Evolutionary conservation across 2,888 invertebrate species (phyloP), one percentile per base, ranked within the genome.

Genomic region (Trachelus iudaicus): DNA sequence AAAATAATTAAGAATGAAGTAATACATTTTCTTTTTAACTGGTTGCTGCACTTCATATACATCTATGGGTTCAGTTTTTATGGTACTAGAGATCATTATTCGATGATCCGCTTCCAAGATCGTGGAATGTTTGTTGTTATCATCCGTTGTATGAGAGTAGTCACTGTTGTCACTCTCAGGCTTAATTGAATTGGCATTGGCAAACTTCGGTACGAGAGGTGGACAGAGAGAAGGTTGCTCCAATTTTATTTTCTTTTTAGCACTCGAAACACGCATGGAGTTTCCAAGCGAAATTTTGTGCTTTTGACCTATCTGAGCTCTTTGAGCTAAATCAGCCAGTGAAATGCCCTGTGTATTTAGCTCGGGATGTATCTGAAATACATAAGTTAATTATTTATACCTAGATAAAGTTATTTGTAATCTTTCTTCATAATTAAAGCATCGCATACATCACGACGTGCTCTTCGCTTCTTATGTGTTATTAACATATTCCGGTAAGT

Each of bases 271-370:
- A 33, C 93, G 89, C 11, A 92, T 87, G 1, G 92, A 91, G 78
- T 93, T 93, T 11, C 92, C 92, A 80, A 93, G 89, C 23, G 92
- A 92, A 12, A 94, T 92, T 86, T 92, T 93, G 83, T 94, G 94
- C 89, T 91, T 91, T 76, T 90, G 91, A 4, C 91, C 91, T 13
- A 92, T 85, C 78, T 92, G 92, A 15, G 93, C 89, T 84, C 94
- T 90, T 77, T 89, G 92, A 85, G 93, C 94, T 87, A 95, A 93
- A 91, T 95, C 97, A 84, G 95, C 94, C 76, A 97, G 91, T 12
- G 95, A 95, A 83, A 97, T 95, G 75, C 95, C 96, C 84, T 94
- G 94, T 23, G 95, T 96, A 86, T 96, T 95, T 76, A 97, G 92
- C 90, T 97, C 96, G 31, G 96, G 95, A 89, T 96, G 95, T 86